Base-by-base conservation (phyloP, 1,140 invertebrate genomes). In the Camponotus floridanus region DNA sequence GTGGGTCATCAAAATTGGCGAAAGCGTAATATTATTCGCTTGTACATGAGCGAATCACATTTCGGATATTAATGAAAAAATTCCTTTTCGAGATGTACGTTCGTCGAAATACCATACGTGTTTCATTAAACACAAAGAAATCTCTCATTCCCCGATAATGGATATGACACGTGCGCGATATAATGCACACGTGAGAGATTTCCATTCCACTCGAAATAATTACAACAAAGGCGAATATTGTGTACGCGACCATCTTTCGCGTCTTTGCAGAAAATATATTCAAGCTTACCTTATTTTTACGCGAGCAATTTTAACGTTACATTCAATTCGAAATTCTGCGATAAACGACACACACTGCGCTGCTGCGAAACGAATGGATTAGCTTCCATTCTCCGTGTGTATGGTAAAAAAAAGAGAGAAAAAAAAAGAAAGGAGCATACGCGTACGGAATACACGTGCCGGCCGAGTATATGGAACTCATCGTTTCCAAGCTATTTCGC, bases 401-500 rank as follows among this genome's bases (percentile, higher is more conserved):
- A 81, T 15, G n/a, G 36, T 9, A 67, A 36, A 70, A 83, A 71
- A 73, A 81, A 83, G 7, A 67, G 18, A 73, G 8, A 80, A 83
- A 71, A 73, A 81, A 83, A 42, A 33, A 11, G 68, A 18, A 83
- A 74, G 55, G 42, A 61, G 39, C 68, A 83, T 73, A 83, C 79
- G 79, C 79, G 79, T 31, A 45, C 39, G 68, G 79, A 73, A 83
- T 83, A 83, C 79, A 83, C 42, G 55, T 74, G 42, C 57, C 68
- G 39, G 39, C 65, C 48, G 39, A 55, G 26, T 81, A 73, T 73
- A 74, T 83, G 68, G 79, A 83, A 83, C 68, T 83, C 79, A 83
- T 83, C 79, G 68, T 83, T 83, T 33, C 79, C 79, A 45, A 36
- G 68, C 79, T 83, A 83, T 83, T 83, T 83, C 79, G 68, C 67